Evolutionary conservation across 2,888 invertebrate genomes (phyloP).

Genomic region (Chironomus riparius): DNA sequence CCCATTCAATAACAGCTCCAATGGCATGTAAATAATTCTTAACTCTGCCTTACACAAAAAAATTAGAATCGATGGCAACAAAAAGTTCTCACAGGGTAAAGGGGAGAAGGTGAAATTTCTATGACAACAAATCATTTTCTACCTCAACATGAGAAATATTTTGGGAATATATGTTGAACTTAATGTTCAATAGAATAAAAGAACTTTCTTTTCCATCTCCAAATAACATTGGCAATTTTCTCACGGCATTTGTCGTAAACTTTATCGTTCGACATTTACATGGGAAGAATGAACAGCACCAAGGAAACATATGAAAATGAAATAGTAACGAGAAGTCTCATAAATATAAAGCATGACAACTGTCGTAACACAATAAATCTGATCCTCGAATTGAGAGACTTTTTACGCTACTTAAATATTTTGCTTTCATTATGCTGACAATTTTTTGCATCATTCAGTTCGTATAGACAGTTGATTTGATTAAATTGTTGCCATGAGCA

Average conservation of each 20-base stretch:
- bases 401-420: not conserved
- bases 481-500: slow-evolving; percentile 10
- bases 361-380: not conserved
- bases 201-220: too few species aligned
- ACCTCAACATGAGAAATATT: too few species aligned
- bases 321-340: too few species aligned
- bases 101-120: too few species aligned
- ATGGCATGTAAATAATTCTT: too few species aligned
- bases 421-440: not conserved
- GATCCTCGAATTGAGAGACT: not conserved
- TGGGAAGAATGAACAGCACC: not conserved
- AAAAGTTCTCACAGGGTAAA: too few species aligned
- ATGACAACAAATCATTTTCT: too few species aligned
- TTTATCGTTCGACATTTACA: not conserved
- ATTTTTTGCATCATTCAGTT: not conserved
- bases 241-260: not conserved
- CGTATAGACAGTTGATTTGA: not conserved
- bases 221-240: not conserved
- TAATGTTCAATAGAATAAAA: too few species aligned
- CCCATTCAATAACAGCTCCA: too few species aligned
- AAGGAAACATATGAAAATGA: not conserved
- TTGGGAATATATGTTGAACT: too few species aligned
- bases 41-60: too few species aligned
- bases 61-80: too few species aligned
- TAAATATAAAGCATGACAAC: not conserved